Base-by-base conservation (phyloP, 2,888 invertebrate genomes). In the Drosophila paranaensis region DNA sequence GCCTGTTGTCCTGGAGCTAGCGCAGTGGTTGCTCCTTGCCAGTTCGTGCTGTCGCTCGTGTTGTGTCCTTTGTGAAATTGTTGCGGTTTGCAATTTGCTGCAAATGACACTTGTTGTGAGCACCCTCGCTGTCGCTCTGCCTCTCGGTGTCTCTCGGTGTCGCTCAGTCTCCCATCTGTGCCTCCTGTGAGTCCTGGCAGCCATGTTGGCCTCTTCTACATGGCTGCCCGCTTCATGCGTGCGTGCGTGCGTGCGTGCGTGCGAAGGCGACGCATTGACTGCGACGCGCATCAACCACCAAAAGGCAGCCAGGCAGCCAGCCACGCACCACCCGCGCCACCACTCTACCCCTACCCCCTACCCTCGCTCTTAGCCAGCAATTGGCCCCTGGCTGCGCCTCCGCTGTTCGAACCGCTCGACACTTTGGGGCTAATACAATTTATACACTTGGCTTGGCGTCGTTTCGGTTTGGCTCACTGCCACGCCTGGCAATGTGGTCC, bases 41-140 rank as follows among this genome's bases (percentile, higher is more conserved):
- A 45, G 39, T 16, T 48, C 48, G 13, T 61, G 25, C 57, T 64
- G 72, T 69, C 63, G 54, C 60, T 63, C 62, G 43, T 60, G 57
- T 57, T 74, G 58, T 27, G 81, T 88, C 88, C 82, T 86, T 86
- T 86, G 87, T 81, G 88, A 91, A 90, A 90, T 89, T 82, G 82
- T 88, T 91, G 91, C 85, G 91, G 91, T 91, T 90, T 85, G 85
- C 86, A 87, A 90, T 91, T 91, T 85, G 88, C 89, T 88, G 90
- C 84, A 91, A 91, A 91, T 91, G 90, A 90, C 90, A 87, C 82
- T 79, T 79, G 84, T 81, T 87, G 78, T 78, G 66, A 81, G 85
- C 71, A 62, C 66, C 54, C 20, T 37, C 11, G 10, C 45, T 45
- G n/a, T 4, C 27, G 4, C 25, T 43, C 45, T 45, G n/a, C 3